phyloP scores from a whole-genome alignment of 2,888 invertebrate species.

The Sicus ferrugineus region DNA sequence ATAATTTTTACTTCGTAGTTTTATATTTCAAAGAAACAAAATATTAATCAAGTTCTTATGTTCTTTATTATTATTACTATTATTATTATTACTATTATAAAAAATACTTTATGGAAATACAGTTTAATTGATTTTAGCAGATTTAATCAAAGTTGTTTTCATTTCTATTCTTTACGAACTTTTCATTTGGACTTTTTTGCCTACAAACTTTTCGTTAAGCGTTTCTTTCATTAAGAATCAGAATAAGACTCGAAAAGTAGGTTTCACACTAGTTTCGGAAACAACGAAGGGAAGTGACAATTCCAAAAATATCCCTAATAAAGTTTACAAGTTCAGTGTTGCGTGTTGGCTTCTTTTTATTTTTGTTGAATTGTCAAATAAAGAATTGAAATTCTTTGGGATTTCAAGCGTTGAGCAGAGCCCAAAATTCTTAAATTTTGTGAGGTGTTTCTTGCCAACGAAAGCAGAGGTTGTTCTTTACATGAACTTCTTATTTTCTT shows the following conservation, averaged over 20 bases:
- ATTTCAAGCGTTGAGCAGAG: conserved; percentile 11
- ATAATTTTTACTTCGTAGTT: too few relatives aligned
- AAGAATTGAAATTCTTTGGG: background rate
- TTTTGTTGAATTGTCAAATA: background rate
- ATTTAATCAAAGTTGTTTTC: conserved; percentile 13
- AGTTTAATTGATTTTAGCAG: conserved; percentile 26
- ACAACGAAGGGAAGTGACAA: conserved; percentile 22
- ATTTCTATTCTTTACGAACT: background rate
- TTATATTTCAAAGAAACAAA: too few relatives aligned
- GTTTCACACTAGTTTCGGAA: conserved; percentile 28
- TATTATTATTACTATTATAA: conserved; percentile 11
- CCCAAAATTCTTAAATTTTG: conserved; percentile 13
- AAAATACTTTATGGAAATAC: conserved; percentile 18
- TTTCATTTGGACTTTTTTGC: background rate
- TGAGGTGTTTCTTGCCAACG: conserved; percentile 13
- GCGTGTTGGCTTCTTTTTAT: too few relatives aligned
- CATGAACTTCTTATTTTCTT: too few relatives aligned
- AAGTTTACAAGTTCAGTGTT: too few relatives aligned
- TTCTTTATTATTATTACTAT: conserved; percentile 22
- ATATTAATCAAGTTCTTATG: too few relatives aligned
- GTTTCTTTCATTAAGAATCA: background rate
- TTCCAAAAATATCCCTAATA: too few relatives aligned
- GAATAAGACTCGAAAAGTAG: conserved; percentile 10
- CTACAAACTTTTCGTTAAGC: background rate
- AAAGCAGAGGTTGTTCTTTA: too few relatives aligned